Base-by-base conservation (phyloP, 2,113 vertebrate genomes). In the Amblyopsis rosae region DNA sequence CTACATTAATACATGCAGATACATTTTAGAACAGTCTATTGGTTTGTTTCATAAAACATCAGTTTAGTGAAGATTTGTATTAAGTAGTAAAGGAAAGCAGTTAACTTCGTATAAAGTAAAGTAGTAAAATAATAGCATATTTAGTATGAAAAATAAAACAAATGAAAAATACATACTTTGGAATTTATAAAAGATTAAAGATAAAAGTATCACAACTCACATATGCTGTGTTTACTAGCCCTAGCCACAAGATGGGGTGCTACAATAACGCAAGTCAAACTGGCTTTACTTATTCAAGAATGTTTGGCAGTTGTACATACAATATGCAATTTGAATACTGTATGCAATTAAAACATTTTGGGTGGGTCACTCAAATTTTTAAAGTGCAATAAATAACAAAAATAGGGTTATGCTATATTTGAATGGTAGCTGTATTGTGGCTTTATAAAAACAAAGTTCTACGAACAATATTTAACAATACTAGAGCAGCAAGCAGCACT, bases 171-270 rank as follows among this genome's bases (percentile, higher is more conserved):
- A 41, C 7, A 41, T 8, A 41, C 7, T 41, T 41, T 41, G 7
- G 0, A 41, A 41, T 41, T 41, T 41, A 41, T 41, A 41, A 5
- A 41, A 41, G 35, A 6, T 41, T 41, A 41, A 41, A 6, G 35
- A 41, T 41, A 5, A 41, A 41, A 41, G 35, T 41, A 41, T 41
- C 5, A 7, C 5, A 41, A 8, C 35, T 41, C 35, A 41, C 35
- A 41, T 6, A 3, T 6, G 49, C 49, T 16, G 1, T n/a, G 6
- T 41, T 61, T n/a, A 57, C 13, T 1, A 13, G 10, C 50, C 9
- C 0, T 1, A 1, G 32, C 79, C 85, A 74, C 87, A 82, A 85
- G 81, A 57, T 76, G 82, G 87, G 59, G 75, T 9, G 57, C 62
- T 53, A 59, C 26, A 26, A 26, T 3, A 1, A 72, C n/a, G 64